Evolutionary conservation across 2,888 invertebrate species (phyloP).

Genomic region (Ophraella communa): DNA sequence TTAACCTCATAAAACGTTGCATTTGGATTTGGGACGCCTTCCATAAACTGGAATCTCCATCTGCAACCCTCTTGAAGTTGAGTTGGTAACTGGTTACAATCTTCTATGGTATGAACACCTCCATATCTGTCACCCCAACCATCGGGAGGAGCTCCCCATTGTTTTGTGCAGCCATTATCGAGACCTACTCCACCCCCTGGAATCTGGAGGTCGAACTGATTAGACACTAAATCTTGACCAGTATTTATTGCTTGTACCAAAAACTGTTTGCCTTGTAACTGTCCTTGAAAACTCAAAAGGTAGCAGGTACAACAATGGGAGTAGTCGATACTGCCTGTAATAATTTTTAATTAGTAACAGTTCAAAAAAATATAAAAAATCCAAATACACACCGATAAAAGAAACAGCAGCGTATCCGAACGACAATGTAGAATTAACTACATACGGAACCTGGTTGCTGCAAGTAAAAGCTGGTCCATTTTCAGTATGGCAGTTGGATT

Average conservation of each 20-base stretch:
- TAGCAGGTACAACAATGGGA: constrained; percentile 37
- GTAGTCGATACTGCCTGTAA: constrained; percentile 17
- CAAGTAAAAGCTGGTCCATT: constrained; percentile 31
- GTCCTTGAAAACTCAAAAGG: constrained; percentile 34
- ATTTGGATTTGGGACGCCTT: constrained; percentile 34
- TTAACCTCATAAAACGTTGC: constrained; percentile 35
- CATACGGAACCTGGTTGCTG: constrained; percentile 26
- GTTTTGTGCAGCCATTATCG: constrained; percentile 33
- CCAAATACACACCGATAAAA: constrained; percentile 11
- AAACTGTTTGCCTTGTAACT: constrained; percentile 30
- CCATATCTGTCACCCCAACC: constrained; percentile 41
- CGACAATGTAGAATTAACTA: constrained; percentile 26
- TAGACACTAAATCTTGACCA: constrained; percentile 34
- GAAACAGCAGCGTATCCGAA: constrained; percentile 36
- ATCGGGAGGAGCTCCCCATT: constrained; percentile 36
- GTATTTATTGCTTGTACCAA: constrained; percentile 39
- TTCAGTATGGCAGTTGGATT: constrained; percentile 27
- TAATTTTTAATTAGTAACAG: not conserved
- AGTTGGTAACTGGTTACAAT: constrained; percentile 33
- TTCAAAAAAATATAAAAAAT: not conserved
- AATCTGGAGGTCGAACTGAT: constrained; percentile 42
- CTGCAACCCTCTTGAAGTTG: constrained; percentile 34
- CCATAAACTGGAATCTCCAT: constrained; percentile 38
- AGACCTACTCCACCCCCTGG: constrained; percentile 44
- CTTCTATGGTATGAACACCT: constrained; percentile 32